Evolutionary conservation across 2,797 vertebrate species (phyloP).

Genomic region (Sebastes iracundus): DNA sequence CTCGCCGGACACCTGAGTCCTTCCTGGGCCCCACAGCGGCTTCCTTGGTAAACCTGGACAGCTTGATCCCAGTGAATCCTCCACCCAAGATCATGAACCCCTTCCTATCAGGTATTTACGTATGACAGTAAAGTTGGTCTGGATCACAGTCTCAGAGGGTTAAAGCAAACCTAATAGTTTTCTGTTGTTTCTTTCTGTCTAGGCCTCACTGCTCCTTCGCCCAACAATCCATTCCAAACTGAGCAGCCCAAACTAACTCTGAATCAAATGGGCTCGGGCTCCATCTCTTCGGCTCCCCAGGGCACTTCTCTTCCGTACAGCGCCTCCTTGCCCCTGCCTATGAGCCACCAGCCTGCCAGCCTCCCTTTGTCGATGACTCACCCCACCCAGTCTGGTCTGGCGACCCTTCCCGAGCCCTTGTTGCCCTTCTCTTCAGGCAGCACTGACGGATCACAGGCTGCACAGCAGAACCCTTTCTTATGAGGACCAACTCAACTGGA

Average conservation of each 20-base stretch:
- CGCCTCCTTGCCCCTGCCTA: conserved; percentile 84
- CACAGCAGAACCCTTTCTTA: conserved; percentile 84
- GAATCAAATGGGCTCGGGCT: conserved; percentile 89
- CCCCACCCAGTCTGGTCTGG: conserved; percentile 76
- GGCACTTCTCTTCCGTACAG: conserved; percentile 80
- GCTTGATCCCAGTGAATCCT: conserved; percentile 83
- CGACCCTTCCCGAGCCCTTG: conserved; percentile 86
- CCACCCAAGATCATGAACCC: conserved; percentile 88
- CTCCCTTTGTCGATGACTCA: conserved; percentile 86
- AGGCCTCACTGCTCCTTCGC: conserved; percentile 86
- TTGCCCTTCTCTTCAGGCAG: conserved; percentile 80
- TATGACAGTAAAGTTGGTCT: too few species aligned
- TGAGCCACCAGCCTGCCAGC: conserved; percentile 85
- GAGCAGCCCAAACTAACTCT: conserved; percentile 89
- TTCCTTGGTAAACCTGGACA: conserved; percentile 92
- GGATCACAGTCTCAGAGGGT: not conserved
- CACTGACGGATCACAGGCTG: conserved; percentile 61
- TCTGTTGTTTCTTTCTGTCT: not conserved
- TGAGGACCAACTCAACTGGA: conserved; percentile 65
- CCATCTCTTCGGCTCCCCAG: conserved; percentile 63
- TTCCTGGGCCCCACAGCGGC: conserved; percentile 91
- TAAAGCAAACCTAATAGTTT: not conserved
- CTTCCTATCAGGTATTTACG: conserved; percentile 82
- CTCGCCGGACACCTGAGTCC: conserved; percentile 87
- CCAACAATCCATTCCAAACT: conserved; percentile 90